Conservation (phyloP, 2,888 invertebrate genomes). For the Epiblema foenella region DNA sequence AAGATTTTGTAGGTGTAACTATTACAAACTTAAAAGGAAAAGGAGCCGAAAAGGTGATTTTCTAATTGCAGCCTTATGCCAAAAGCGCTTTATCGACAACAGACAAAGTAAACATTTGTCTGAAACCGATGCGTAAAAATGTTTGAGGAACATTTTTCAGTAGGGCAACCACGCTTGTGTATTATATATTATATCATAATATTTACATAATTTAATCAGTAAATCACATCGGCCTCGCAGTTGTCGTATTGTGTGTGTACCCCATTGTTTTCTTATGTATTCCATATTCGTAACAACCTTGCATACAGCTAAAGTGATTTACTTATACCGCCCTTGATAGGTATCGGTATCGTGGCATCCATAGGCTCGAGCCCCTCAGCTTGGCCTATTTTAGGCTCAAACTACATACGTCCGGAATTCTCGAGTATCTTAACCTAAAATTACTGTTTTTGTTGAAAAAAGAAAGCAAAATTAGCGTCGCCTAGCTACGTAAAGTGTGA, state of each 20-base stretch:
- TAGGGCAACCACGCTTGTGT: neutral
- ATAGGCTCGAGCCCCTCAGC: too few species aligned
- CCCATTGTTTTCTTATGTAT: neutral
- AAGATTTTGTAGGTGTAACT: neutral
- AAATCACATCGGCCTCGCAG: neutral
- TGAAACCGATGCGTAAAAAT: neutral
- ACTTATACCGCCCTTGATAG: neutral
- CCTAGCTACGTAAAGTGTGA: neutral
- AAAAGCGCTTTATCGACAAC: neutral
- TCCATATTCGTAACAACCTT: neutral
- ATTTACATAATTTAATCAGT: neutral
- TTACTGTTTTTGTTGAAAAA: too few species aligned
- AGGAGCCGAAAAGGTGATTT: neutral
- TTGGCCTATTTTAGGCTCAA: neutral
- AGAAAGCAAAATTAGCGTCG: neutral
- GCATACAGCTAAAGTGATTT: neutral
- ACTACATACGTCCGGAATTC: neutral
- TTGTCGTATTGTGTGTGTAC: neutral
- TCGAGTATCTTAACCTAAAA: neutral
- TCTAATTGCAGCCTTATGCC: neutral
- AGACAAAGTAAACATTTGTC: neutral
- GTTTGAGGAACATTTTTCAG: neutral
- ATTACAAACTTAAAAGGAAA: neutral
- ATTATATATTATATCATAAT: neutral
- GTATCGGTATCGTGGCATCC: neutral